A percentile compares a stretch with the other conserved stretches of the same genome.
Conservation (phyloP, 1,140 invertebrate genomes). For the Tribolium castaneum region DNA sequence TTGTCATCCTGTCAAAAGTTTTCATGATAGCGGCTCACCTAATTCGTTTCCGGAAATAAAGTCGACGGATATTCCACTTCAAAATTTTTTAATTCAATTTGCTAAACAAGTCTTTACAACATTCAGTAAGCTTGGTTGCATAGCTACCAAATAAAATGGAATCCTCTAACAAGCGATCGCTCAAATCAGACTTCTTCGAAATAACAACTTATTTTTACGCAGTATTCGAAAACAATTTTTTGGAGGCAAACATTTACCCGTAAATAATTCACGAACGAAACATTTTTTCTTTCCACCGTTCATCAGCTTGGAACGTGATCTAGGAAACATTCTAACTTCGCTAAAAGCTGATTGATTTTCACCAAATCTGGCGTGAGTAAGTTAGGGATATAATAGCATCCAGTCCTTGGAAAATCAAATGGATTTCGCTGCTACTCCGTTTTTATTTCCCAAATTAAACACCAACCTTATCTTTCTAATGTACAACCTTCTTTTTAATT, state of each 20-base stretch:
- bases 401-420: neutral
- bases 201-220: neutral
- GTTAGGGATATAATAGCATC: constrained; percentile 4
- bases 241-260: neutral
- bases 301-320: constrained; percentile 8
- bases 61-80: neutral
- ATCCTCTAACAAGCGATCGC: neutral
- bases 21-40: constrained; percentile 21
- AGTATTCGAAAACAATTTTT: neutral
- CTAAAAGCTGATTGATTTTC: constrained; percentile 18
- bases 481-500: neutral
- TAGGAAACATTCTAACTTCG: constrained; percentile 7
- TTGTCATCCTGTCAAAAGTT: constrained; percentile 30
- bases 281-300: constrained; percentile 10
- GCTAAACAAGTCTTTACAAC: neutral
- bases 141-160: constrained; percentile 2
- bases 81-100: neutral
- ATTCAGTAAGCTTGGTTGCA: neutral
- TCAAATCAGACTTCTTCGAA: neutral
- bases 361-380: constrained; percentile 24
- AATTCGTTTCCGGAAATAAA: constrained; percentile 28
- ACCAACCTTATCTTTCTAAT: neutral
- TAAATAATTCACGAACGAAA: neutral
- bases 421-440: neutral
- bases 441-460: neutral